Conservation (phyloP, 2,888 invertebrate genomes). For the Spicauda simplicius region DNA sequence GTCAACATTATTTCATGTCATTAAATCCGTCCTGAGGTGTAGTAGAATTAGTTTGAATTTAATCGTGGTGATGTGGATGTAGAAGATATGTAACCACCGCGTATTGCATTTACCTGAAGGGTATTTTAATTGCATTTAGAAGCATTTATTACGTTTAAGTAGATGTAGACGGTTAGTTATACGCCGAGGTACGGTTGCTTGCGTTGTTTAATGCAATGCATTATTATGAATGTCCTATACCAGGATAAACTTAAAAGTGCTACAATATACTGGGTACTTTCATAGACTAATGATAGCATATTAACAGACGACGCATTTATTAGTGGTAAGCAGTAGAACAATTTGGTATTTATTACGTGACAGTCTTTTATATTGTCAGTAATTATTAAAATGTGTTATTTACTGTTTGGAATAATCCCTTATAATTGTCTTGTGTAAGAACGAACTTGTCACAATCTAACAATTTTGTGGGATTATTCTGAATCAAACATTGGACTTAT, state of each 20-base stretch:
- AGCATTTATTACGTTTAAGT: slow-evolving; percentile 66
- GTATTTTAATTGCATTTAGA: slow-evolving; percentile 77
- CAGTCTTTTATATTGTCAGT: slow-evolving; percentile 58
- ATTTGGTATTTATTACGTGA: slow-evolving; percentile 30
- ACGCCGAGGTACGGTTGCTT: slow-evolving; percentile 7
- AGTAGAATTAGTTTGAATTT: slow-evolving; percentile 31
- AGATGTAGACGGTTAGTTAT: slow-evolving; percentile 45
- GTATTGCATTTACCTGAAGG: slow-evolving; percentile 70
- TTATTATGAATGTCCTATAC: slow-evolving; percentile 23
- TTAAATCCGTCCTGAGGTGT: slow-evolving; percentile 30
- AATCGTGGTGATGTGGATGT: slow-evolving; percentile 41
- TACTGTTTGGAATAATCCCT: slow-evolving; percentile 77
- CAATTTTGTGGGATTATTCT: slow-evolving; percentile 76
- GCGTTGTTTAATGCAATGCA: slow-evolving; percentile 25
- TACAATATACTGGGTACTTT: slow-evolving; percentile 40
- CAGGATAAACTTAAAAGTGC: slow-evolving; percentile 40
- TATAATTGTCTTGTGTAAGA: slow-evolving; percentile 49
- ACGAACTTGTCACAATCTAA: slow-evolving; percentile 27
- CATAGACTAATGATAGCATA: slow-evolving; percentile 45
- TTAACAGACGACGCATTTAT: slow-evolving; percentile 68
- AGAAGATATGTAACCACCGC: slow-evolving; percentile 76
- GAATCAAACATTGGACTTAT: slow-evolving; percentile 53
- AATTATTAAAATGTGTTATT: slow-evolving; percentile 49
- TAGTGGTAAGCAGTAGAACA: slow-evolving; percentile 51
- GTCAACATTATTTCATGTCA: slow-evolving; percentile 42